Base-by-base conservation (phyloP, 2,888 invertebrate genomes). In the Diadegma fenestrale region DNA sequence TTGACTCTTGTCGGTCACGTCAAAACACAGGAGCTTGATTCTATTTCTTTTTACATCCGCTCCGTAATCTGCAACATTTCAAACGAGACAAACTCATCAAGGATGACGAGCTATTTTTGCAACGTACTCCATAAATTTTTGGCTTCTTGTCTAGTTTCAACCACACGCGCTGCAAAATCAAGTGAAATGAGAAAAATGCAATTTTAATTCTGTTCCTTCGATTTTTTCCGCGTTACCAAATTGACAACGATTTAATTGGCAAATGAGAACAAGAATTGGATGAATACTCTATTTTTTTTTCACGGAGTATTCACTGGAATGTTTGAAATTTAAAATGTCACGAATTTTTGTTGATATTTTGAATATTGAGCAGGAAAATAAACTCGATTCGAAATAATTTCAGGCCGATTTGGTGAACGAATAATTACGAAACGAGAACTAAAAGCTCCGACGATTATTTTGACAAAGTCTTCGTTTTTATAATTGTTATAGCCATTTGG, bases 11-110 rank as follows among this genome's bases (percentile, higher is more conserved):
- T 95, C 93, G 12, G 96, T 96, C 77, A 98, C 94, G 91, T 98
- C 96, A 87, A 97, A 95, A 91, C 97, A 98, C 81, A 98, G 93
- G 79, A 98, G 96, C 88, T 96, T 96, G 43, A 96, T 94, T 91
- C 71, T 69, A n/a, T 12, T 83, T 64, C 58, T 80, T 41, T 77
- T 68, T 33, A 7, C 61, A 8, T 17, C 14, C 30, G 41, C 22
- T 43, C 43, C 37, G 19, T 64, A 58, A 72, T n/a, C 82, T 82
- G 77, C 4, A 71, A 79, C 17, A 37, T 8, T 37, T 10, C 7
- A 1, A 37, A 4, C 10, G 10, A 37, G 10, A 37, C 8, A 14
- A 54, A 14, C 26, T 58, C 6, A 14, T 58, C 0, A 14, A 22
- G 26, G 5, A 26, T 26, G 1, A 58, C 14, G 5, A 58, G 26